Base-by-base conservation (phyloP, 2,888 invertebrate species). In the Suillia variegata region DNA sequence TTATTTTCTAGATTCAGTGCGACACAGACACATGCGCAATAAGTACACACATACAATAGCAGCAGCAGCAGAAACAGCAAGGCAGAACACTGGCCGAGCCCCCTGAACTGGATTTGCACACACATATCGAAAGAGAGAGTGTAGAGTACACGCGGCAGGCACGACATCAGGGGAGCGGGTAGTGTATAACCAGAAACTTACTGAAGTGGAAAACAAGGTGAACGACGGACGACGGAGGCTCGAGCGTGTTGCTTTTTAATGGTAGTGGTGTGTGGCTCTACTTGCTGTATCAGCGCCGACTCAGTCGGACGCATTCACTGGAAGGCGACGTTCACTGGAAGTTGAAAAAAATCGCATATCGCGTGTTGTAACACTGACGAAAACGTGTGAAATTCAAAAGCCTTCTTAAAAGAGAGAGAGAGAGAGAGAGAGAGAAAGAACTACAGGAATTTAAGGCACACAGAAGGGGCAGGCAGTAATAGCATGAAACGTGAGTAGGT, bases 1-100 rank as follows among this genome's bases (percentile, higher is more conserved):
- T 24, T 51, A 51, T 17, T 6, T 51, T 4, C 34, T 38, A 33
- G 13, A 31, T 12, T 13, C 8, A 13, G 38, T 4, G n/a, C n/a
- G n/a, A 38, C 24, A 17, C 34, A 52, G 12, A 13, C 31, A 20
- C 48, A n/a, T 48, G 13, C 34, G 22, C 22, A 18, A 34, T 34
- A 52, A 13, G 26, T 22, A 13, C 26, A 18, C 15, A 21, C 31
- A 21, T 47, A 31, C 48, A 24, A 26, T 24, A 13, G 2, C 12
- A 33, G 24, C 17, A 20, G 12, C 17, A 60, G 60, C 53, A 58
- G 58, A 50, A 60, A 56, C 56, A 56, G 54, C 50, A 42, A 18
- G 48, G n/a, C n/a, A n/a, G n/a, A n/a, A n/a, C n/a, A n/a, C n/a
- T 26, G 56, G 58, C 10, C 63, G 63, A 63, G 63, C 63, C 63